Base-by-base conservation (phyloP, 2,113 vertebrate species). In the Tenebrosternarchus preto region DNA sequence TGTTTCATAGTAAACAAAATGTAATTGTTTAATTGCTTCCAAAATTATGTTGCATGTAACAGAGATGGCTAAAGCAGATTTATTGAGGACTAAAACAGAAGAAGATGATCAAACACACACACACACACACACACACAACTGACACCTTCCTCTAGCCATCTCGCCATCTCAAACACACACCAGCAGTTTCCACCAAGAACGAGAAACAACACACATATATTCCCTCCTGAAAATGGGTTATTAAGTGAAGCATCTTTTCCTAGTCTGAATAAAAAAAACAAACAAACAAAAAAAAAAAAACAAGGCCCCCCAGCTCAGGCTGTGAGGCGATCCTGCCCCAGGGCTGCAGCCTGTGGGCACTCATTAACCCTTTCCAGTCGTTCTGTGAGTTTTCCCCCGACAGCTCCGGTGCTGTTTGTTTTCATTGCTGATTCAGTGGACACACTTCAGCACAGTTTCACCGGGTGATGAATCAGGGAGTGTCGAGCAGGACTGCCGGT, bases 401-500 rank as follows among this genome's bases (percentile, higher is more conserved):
- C 86, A 86, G 87, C 78, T 53, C 84, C 57, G 85, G 87, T 83
- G 84, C 88, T 89, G 85, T 91, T 91, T 93, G 88, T 90, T 90
- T 89, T 87, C 87, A 73, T 77, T 84, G 88, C 91, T 89, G 90
- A 91, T 89, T 90, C 90, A 88, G 87, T 88, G 86, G 88, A 88
- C 86, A 83, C 87, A 88, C 89, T 92, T 88, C 88, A 88, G 90
- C 86, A 90, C 88, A 89, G 89, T 88, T 89, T 87, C 84, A 88
- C 88, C 89, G 87, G 89, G 92, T 93, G 91, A 93, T 93, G 92
- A 93, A 93, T 93, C 91, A 92, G 89, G 85, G 89, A 12, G 61
- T 84, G 88, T 69, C 66, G 63, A 73, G 59, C 20, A 31, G n/a
- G 67, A 63, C 88, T 86, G 81, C 83, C 86, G 92, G 92, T 92